Evolutionary conservation across 35 echinoderm and acorn worm genomes (phyloP).

Genomic region (Anneissia japonica): DNA sequence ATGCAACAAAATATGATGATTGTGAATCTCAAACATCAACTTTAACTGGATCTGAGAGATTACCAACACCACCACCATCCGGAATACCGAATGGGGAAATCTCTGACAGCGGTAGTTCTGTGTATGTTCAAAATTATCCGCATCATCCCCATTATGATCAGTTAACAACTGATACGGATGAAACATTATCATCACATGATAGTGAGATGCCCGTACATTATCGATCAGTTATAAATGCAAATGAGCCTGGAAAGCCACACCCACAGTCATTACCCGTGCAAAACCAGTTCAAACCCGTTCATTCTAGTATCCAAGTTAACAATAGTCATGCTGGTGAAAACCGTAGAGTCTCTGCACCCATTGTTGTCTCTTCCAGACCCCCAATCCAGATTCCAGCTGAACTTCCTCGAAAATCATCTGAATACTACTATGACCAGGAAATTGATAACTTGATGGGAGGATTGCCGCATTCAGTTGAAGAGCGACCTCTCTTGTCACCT

Average conservation of each 20-base stretch:
- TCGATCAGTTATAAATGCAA: neutral
- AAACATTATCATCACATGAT: neutral
- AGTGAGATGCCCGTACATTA: neutral
- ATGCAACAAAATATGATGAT: neutral
- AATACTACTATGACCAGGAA: constrained; percentile 81
- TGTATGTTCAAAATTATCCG: neutral
- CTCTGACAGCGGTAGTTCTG: neutral
- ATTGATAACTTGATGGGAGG: constrained; percentile 60
- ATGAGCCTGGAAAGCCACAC: neutral
- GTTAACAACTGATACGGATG: neutral
- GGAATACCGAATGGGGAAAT: neutral
- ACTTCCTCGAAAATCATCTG: constrained; percentile 13
- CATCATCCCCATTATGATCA: neutral
- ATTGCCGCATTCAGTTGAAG: neutral
- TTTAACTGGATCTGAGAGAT: neutral
- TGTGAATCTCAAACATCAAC: neutral
- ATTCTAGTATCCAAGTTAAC: neutral
- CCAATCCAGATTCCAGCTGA: neutral
- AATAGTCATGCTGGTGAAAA: neutral
- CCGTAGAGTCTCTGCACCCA: neutral
- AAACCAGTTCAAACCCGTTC: too few species aligned
- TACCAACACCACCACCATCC: neutral
- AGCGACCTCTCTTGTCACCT: neutral
- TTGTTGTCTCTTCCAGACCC: neutral
- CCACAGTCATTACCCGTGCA: neutral